These are phyloP conservation scores for Phyllostomus discolor DNA, from an alignment of 2,113 vertebrate genomes.

Conservation along the genomic window DNA sequence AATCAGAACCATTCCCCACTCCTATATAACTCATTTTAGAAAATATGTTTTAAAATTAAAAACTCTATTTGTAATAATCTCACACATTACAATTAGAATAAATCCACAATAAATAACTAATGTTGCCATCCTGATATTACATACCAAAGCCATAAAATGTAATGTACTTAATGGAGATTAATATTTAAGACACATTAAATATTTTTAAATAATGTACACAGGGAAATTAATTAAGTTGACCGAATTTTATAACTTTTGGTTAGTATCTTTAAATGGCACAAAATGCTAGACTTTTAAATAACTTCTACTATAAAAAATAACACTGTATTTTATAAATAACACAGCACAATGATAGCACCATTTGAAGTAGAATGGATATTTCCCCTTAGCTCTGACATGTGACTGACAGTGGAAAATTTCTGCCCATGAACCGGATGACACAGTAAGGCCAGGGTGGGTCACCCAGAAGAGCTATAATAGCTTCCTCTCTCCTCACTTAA, in stretches of 20 bases:
- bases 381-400: not conserved
- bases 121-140: not conserved
- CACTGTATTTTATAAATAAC: not conserved
- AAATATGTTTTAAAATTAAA: not conserved
- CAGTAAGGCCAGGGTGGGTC: no score
- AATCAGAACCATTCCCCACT: not conserved
- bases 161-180: not conserved
- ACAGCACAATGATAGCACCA: not conserved
- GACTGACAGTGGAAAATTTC: not conserved
- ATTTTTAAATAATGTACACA: not conserved
- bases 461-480: not conserved
- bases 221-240: not conserved
- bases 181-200: not conserved
- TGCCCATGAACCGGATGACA: not conserved
- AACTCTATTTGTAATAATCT: not conserved
- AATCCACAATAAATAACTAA: not conserved
- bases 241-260: not conserved
- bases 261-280: not conserved
- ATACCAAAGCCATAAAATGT: constrained; percentile 5
- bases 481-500: not conserved
- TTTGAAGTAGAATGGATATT: not conserved
- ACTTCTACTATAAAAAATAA: not conserved
- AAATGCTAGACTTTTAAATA: constrained; percentile 11
- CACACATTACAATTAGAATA: not conserved
- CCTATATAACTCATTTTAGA: not conserved